These are phyloP conservation scores for Hyalella azteca DNA, from an alignment of 2,888 invertebrate genomes.

Conservation along the genomic window DNA sequence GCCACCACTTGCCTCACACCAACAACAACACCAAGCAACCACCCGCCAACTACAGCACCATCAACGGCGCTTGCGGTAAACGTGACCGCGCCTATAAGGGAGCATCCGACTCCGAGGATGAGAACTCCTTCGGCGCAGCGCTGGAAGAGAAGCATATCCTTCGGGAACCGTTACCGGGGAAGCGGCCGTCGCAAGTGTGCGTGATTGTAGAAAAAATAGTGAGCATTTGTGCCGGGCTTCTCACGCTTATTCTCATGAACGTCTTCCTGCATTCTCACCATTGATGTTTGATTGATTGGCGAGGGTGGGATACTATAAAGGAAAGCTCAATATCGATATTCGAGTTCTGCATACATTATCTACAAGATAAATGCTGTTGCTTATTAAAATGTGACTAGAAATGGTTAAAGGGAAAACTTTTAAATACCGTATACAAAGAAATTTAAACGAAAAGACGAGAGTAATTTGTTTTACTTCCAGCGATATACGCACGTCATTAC, in stretches of 20 bases:
- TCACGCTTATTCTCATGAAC: conserved; percentile 46
- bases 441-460: no score
- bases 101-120: background rate
- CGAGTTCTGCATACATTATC: no score
- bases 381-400: no score
- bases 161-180: background rate
- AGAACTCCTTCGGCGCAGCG: background rate
- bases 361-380: no score
- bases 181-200: conserved; percentile 40
- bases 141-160: background rate
- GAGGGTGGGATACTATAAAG: no score
- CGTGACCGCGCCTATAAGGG: background rate
- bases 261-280: conserved; percentile 53
- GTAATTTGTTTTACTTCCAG: no score
- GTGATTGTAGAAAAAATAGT: conserved; percentile 50
- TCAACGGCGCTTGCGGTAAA: background rate
- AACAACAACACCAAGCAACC: background rate
- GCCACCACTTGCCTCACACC: background rate
- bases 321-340: no score
- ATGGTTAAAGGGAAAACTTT: no score
- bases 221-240: conserved; percentile 43
- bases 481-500: no score
- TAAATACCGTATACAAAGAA: no score
- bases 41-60: background rate
- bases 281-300: no score